These are phyloP conservation scores for Trypoxylon attenuatum DNA, from an alignment of 2,888 invertebrate genomes.

Conservation along the genomic window DNA sequence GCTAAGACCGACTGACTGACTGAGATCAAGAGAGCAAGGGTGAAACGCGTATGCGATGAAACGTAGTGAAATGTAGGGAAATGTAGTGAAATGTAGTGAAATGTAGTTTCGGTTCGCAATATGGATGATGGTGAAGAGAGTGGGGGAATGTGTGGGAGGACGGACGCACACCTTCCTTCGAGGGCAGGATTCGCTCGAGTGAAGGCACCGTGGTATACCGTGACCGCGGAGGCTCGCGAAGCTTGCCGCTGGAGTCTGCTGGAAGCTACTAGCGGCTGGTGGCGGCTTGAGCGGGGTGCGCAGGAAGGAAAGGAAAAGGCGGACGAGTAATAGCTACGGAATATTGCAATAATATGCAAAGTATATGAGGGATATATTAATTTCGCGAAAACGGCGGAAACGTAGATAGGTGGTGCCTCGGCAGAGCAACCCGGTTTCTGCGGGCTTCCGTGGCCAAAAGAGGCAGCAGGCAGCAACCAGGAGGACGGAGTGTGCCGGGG, in stretches of 20 bases:
- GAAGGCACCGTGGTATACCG: no score
- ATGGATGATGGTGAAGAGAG: conserved; percentile 42
- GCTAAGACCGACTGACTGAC: no score
- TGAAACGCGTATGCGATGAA: background rate
- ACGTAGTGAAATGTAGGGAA: conserved; percentile 6
- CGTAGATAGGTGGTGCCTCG: conserved; percentile 62
- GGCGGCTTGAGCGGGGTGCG: conserved; percentile 25
- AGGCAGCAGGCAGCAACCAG: conserved; percentile 58
- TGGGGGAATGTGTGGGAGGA: background rate
- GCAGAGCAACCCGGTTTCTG: conserved; percentile 50
- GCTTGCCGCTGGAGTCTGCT: no score
- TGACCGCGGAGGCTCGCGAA: no score
- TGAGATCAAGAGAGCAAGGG: no score
- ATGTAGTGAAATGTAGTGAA: conserved; percentile 23
- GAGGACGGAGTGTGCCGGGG: conserved; percentile 52
- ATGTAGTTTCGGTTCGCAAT: conserved; percentile 50
- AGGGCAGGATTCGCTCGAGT: no score
- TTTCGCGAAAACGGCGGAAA: conserved; percentile 73
- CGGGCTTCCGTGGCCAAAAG: conserved; percentile 64
- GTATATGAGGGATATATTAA: conserved; percentile 75
- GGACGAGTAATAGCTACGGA: conserved; percentile 71
- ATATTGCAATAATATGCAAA: conserved; percentile 75
- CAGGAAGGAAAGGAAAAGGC: conserved; percentile 56
- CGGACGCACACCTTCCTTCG: conserved; percentile 45
- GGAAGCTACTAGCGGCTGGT: no score